phyloP scores from a whole-genome alignment of 2,888 invertebrate species.

The Acleris cristana region DNA sequence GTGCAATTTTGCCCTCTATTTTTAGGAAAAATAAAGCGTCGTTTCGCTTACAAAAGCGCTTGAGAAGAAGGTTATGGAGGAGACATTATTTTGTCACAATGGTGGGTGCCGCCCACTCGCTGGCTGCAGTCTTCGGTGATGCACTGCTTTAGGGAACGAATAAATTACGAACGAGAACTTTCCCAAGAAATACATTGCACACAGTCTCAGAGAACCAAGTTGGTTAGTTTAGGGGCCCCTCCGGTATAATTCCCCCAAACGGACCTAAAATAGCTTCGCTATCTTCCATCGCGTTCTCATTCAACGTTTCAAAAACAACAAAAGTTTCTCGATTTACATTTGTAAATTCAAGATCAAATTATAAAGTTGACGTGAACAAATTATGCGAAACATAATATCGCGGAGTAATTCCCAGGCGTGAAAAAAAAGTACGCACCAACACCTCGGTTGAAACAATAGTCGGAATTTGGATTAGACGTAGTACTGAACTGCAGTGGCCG shows the following conservation, averaged over 20 bases:
- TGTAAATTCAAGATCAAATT: too few relatives aligned
- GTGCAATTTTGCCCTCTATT: constrained; percentile 55
- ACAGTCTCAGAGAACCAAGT: constrained; percentile 60
- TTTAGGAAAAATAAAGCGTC: constrained; percentile 56
- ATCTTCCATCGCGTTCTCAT: constrained; percentile 12
- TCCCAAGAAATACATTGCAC: constrained; percentile 64
- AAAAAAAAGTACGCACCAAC: constrained; percentile 30
- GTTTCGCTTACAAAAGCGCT: constrained; percentile 53
- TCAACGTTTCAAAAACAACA: constrained; percentile 7
- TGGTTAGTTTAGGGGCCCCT: constrained; percentile 60
- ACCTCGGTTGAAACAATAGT: constrained; percentile 56
- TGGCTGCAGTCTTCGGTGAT: constrained; percentile 77
- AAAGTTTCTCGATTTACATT: too few relatives aligned
- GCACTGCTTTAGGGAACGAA: constrained; percentile 81
- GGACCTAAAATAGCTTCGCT: constrained; percentile 33
- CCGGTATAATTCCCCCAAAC: constrained; percentile 59
- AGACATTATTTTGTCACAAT: constrained; percentile 84
- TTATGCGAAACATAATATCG: not conserved
- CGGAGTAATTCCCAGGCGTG: not conserved
- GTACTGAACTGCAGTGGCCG: constrained; percentile 54
- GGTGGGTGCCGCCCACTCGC: constrained; percentile 79
- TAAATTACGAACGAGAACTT: constrained; percentile 74
- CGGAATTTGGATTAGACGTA: constrained; percentile 57
- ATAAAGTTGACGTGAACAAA: too few relatives aligned
- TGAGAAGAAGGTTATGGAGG: constrained; percentile 70